Conservation (phyloP, 2,113 vertebrate genomes). For the Cochlearius cochlearius region DNA sequence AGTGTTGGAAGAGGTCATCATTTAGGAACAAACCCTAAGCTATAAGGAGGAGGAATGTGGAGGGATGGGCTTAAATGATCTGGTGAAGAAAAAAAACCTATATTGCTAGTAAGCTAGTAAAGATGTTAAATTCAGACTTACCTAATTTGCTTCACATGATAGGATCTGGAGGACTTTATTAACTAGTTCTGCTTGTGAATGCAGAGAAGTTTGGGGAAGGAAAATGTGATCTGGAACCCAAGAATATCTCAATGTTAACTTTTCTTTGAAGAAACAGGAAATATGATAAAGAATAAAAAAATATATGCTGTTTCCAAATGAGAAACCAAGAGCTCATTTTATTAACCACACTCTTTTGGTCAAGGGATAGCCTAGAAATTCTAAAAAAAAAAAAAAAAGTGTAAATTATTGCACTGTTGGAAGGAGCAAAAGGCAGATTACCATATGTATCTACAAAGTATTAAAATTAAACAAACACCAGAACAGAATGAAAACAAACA, state of each 20-base stretch:
- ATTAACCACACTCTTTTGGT: neutral
- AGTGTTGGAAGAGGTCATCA: neutral
- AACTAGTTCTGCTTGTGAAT: neutral
- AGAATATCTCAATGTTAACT: neutral
- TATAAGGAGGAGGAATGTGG: neutral
- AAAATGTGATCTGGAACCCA: neutral
- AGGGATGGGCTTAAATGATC: neutral
- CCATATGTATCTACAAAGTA: neutral
- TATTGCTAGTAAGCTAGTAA: neutral
- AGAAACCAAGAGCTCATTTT: neutral
- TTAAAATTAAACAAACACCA: neutral
- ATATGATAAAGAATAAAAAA: neutral
- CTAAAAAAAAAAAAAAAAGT: neutral
- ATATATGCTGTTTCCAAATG: accelerated
- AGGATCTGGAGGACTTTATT: neutral
- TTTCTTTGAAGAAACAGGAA: neutral
- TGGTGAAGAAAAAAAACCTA: neutral
- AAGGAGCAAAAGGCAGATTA: neutral
- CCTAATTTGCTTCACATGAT: accelerated
- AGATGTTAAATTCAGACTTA: neutral
- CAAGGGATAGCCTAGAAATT: neutral
- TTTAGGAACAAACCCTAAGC: neutral
- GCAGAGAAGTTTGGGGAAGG: neutral
- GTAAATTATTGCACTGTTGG: neutral
- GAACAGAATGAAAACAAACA: neutral